Percentiles rank a stretch among this genome's conserved stretches.
These are phyloP conservation scores for Vidua chalybeata DNA, from an alignment of 2,113 vertebrate genomes.

Conservation along the genomic window DNA sequence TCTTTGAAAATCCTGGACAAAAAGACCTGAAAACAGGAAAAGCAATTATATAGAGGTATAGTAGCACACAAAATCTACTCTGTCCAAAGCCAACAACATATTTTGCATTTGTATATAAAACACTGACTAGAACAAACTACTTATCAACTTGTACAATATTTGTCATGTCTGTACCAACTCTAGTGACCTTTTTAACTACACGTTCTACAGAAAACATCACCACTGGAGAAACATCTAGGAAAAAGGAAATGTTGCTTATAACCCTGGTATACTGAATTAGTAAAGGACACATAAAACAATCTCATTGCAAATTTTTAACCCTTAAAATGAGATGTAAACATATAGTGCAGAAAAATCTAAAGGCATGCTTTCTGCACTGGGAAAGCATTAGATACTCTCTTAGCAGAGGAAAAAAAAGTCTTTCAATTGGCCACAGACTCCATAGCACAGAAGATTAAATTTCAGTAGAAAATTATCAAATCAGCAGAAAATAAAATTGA, in stretches of 20 bases:
- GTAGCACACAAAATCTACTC: not conserved
- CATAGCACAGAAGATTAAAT: conserved; percentile 38
- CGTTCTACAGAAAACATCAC: not conserved
- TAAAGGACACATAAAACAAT: conserved; percentile 6
- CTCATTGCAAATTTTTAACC: not conserved
- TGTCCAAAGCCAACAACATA: not conserved
- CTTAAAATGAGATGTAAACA: not conserved
- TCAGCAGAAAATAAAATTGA: conserved; percentile 66
- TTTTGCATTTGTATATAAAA: not conserved
- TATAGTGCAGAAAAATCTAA: not conserved
- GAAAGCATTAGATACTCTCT: conserved; percentile 14
- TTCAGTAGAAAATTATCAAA: conserved; percentile 60
- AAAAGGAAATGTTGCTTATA: not conserved
- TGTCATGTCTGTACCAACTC: not conserved
- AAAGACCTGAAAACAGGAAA: not conserved
- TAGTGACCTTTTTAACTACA: not conserved
- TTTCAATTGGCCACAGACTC: not conserved
- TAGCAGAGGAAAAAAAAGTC: not conserved
- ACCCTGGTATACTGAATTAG: not conserved
- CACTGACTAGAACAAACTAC: not conserved
- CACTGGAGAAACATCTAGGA: not conserved
- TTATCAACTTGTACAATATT: not conserved
- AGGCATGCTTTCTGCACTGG: not conserved
- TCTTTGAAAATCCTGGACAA: not conserved
- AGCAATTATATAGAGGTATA: not conserved